Evolutionary conservation across 2,797 vertebrate genomes (phyloP), one percentile per base, ranked within the genome.

Genomic region (Thripadectes ignobilis): DNA sequence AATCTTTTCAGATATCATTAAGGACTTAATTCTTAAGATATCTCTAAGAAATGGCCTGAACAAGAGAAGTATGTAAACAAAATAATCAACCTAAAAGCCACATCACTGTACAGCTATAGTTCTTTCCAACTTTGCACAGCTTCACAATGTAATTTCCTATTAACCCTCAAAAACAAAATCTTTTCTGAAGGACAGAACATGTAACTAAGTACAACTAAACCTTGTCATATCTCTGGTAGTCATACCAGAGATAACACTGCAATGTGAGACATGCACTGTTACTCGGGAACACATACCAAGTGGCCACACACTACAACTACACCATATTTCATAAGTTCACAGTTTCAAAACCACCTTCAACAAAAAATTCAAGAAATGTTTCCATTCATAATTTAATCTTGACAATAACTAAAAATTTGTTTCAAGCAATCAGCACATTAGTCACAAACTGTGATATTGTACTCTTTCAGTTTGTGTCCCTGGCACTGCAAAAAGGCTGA

Each of bases 1-100:
- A 94, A 96, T 58, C 49, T 97, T 95, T 96, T 97, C 94, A 93
- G 86, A 77, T 90, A 96, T 88, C 81, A 95, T 85, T 78, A 92
- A 75, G 91, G 76, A 89, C 89, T 96, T 92, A 85, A 91, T 73
- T 97, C 92, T 97, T 97, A 95, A 97, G 78, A 90, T 95, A 93
- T 81, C 30, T 7, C 81, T 71, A 62, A 69, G 65, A 58, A 85
- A 71, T n/a, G 7, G 41, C 46, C 52, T 71, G 36, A 74, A 57
- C 45, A 96, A 95, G 74, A 96, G 80, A 88, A 83, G 6, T 52
- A 96, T 72, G 86, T 93, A 94, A 97, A 97, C 93, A 97, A 96
- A 97, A 93, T 66, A 71, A 95, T 72, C 83, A 94, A 92, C 91
- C 81, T 95, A 96, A 97, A 97, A 96, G 80, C 65, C 65, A 52